A percentile compares a stretch with the other conserved stretches of the same genome.
These are phyloP conservation scores for Seladonia tumulorum DNA, from an alignment of 2,888 invertebrate species.

Conservation along the genomic window DNA sequence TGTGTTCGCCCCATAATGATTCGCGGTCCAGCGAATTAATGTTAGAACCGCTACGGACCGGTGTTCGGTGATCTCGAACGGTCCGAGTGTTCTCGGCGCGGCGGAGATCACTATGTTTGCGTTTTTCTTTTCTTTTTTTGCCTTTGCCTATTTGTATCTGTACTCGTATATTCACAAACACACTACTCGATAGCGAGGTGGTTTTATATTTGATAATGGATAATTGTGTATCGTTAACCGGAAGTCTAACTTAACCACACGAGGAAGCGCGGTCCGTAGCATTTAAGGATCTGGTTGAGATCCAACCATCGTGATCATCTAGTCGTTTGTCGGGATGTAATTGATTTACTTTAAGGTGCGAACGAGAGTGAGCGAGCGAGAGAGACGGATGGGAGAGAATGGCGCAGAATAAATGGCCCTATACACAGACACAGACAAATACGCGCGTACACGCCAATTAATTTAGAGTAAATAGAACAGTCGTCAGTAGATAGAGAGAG, in stretches of 20 bases:
- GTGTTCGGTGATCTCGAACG: not conserved
- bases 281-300: constrained; percentile 80
- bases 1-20: not conserved
- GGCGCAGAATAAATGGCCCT: constrained; percentile 36
- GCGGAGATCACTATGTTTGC: constrained; percentile 59
- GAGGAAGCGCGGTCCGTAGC: constrained; percentile 76
- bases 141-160: constrained; percentile 69
- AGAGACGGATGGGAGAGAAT: constrained; percentile 1
- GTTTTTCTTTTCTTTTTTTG: constrained; percentile 42
- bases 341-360: constrained; percentile 48
- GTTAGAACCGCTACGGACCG: not conserved
- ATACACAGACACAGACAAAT: not conserved
- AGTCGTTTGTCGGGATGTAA: constrained; percentile 81
- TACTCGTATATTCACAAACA: constrained; percentile 58
- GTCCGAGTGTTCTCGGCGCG: not conserved
- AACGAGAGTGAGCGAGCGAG: constrained; percentile 25
- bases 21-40: not conserved
- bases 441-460: constrained; percentile 30
- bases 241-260: constrained; percentile 66
- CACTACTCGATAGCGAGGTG: constrained; percentile 63
- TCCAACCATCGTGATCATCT: constrained; percentile 82
- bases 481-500: constrained; percentile 33
- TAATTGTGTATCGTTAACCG: constrained; percentile 75
- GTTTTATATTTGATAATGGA: constrained; percentile 71
- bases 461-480: constrained; percentile 37